Evolutionary conservation across 2,113 vertebrate genomes (phyloP).

Genomic region (Peromyscus californicus): DNA sequence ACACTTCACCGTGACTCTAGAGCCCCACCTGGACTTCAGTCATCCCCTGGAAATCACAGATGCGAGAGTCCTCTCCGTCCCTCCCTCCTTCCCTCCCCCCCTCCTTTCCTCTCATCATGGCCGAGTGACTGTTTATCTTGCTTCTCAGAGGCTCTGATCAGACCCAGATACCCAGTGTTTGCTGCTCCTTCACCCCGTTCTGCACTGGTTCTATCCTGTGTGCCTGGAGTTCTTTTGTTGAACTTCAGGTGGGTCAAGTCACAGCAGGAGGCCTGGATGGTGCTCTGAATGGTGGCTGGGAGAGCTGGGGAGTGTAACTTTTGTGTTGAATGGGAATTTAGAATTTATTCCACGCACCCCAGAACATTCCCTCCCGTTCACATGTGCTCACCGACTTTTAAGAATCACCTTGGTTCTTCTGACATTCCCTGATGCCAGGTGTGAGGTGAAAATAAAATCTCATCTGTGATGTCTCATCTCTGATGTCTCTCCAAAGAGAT

Average conservation of each 20-base stretch:
- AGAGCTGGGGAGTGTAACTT: background rate
- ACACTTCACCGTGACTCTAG: background rate
- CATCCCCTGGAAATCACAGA: background rate
- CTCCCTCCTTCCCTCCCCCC: background rate
- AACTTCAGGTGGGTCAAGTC: constrained; percentile 29
- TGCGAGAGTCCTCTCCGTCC: background rate
- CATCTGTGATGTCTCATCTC: constrained; percentile 29
- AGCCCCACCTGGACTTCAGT: background rate
- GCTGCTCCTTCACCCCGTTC: background rate
- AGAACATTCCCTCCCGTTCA: constrained; percentile 53
- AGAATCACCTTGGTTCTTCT: constrained; percentile 61
- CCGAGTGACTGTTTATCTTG: background rate
- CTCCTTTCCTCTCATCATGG: background rate
- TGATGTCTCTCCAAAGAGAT: background rate
- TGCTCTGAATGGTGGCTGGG: background rate
- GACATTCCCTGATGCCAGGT: constrained; percentile 44
- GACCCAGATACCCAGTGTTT: background rate
- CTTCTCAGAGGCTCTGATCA: background rate
- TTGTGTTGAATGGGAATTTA: constrained; percentile 10
- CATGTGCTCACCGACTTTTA: constrained; percentile 27
- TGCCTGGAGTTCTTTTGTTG: constrained; percentile 53
- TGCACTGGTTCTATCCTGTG: constrained; percentile 2
- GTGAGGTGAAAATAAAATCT: constrained; percentile 63
- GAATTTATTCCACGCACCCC: constrained; percentile 68
- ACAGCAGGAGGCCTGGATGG: background rate